Conservation (phyloP, 1,140 invertebrate genomes). For the Microplitis demolitor region DNA sequence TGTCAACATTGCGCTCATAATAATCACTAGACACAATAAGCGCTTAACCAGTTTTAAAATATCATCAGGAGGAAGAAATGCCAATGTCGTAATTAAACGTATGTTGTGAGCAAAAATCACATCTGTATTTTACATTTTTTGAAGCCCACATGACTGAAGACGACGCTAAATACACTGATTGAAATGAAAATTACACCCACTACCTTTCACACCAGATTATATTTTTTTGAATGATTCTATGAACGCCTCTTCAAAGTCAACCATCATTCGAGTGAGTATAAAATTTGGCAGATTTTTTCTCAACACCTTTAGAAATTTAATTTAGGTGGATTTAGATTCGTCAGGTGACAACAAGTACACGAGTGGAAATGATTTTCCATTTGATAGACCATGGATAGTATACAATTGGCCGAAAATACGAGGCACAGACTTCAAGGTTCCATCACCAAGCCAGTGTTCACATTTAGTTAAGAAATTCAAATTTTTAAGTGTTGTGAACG, state of each 20-base stretch:
- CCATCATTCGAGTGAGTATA: constrained; percentile 7
- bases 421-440: not conserved
- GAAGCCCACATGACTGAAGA: not conserved
- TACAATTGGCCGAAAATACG: constrained; percentile 26
- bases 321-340: not conserved
- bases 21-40: not conserved
- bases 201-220: not conserved
- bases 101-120: not conserved
- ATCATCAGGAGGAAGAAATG: not conserved
- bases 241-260: constrained; percentile 15
- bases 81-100: not conserved
- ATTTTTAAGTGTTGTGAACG: not conserved
- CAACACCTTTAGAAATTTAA: not conserved
- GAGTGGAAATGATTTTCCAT: constrained; percentile 9
- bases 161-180: not conserved
- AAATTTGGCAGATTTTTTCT: not conserved
- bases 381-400: constrained; percentile 20
- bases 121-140: not conserved
- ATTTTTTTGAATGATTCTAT: not conserved
- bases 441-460: not conserved
- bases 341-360: constrained; percentile 18
- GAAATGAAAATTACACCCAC: not conserved
- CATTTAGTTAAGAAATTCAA: not conserved
- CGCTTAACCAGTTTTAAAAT: not conserved
- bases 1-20: not conserved